Conservation (phyloP, 2,797 vertebrate genomes). For the Sylvilagus floridanus region DNA sequence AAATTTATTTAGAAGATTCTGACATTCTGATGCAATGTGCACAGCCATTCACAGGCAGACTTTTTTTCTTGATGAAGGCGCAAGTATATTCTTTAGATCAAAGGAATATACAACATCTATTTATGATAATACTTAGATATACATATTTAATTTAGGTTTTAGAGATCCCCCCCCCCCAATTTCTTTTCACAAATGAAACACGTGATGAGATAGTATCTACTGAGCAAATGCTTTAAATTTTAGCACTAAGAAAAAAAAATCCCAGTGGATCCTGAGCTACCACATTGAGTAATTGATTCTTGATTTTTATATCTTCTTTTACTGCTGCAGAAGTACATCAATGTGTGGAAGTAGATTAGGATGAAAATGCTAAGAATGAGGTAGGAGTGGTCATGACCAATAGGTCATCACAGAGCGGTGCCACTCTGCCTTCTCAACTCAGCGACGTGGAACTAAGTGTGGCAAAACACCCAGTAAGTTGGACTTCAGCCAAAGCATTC, state of each 20-base stretch:
- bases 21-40: slow-evolving; percentile 70
- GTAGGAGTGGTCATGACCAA: slow-evolving; percentile 88
- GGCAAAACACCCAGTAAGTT: slow-evolving; percentile 87
- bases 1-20: slow-evolving; percentile 78
- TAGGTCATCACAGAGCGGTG: slow-evolving; percentile 87
- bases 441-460: slow-evolving; percentile 91
- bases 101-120: not conserved
- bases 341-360: slow-evolving; percentile 71
- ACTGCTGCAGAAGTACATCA: slow-evolving; percentile 70
- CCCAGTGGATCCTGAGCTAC: not conserved
- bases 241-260: slow-evolving; percentile 8
- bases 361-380: slow-evolving; percentile 85
- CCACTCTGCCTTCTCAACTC: slow-evolving; percentile 87
- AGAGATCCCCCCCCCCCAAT: not conserved
- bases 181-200: not conserved
- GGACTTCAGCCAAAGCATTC: slow-evolving; percentile 89
- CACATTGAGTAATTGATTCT: slow-evolving; percentile 49
- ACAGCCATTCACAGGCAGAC: slow-evolving; percentile 35
- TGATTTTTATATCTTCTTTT: slow-evolving; percentile 62
- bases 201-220: slow-evolving; percentile 22
- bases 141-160: slow-evolving; percentile 60
- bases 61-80: slow-evolving; percentile 54
- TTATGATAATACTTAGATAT: slow-evolving; percentile 55
- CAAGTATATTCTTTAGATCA: slow-evolving; percentile 25
- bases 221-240: slow-evolving; percentile 60